phyloP scores from a whole-genome alignment of 2,797 vertebrate species.

The Thunnus albacares region DNA sequence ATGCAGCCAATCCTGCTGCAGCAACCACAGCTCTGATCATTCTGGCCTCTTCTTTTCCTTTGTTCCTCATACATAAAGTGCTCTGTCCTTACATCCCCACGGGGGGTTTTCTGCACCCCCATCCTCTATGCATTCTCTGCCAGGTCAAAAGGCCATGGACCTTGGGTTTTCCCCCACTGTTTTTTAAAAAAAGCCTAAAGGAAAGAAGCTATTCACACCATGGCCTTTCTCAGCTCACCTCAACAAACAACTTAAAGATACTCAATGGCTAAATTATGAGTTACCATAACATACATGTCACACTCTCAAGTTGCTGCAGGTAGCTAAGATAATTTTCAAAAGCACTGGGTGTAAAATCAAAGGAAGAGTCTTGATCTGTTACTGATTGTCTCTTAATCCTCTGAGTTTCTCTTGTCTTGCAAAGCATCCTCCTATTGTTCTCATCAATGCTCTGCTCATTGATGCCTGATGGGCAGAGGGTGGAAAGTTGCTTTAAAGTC shows the following conservation, averaged over 20 bases:
- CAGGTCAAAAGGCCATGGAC: conserved; percentile 76
- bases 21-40: conserved; percentile 70
- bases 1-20: conserved; percentile 59
- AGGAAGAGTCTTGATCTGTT: conserved; percentile 25
- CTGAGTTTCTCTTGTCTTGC: conserved; percentile 72
- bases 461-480: conserved; percentile 72
- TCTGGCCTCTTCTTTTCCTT: conserved; percentile 56
- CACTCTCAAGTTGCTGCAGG: neutral
- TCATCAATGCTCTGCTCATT: conserved; percentile 56
- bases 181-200: conserved; percentile 67
- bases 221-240: conserved; percentile 13
- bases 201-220: conserved; percentile 45
- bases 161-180: conserved; percentile 56
- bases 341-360: conserved; percentile 21
- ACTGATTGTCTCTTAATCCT: conserved; percentile 55
- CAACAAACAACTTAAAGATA: neutral
- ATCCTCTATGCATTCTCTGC: conserved; percentile 65
- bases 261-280: conserved; percentile 30
- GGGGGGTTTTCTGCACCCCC: conserved; percentile 68
- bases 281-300: neutral
- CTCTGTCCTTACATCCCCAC: conserved; percentile 69
- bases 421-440: conserved; percentile 78
- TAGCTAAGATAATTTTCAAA: conserved; percentile 10
- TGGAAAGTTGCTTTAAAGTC: conserved; percentile 74
- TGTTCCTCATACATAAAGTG: conserved; percentile 74